A percentile compares a stretch with the other conserved stretches of the same genome.
Conservation (phyloP, 1,140 invertebrate genomes). For the Pectinophora gossypiella region DNA sequence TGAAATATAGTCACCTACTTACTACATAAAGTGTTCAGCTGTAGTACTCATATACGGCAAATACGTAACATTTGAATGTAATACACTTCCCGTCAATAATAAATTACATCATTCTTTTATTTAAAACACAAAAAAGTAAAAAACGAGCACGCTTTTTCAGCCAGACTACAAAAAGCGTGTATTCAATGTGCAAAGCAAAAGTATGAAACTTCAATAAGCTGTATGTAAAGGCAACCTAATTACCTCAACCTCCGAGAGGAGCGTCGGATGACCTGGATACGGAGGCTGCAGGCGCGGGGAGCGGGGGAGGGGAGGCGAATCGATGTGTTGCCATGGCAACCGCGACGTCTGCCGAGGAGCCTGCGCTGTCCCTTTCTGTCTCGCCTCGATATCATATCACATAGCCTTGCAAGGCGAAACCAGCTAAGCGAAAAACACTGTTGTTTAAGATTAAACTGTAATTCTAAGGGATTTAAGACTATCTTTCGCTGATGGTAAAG, state of each 20-base stretch:
- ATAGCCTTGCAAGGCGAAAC: slow-evolving; percentile 17
- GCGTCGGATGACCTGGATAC: slow-evolving; percentile 65
- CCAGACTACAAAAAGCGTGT: too few species aligned
- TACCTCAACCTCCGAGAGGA: slow-evolving; percentile 22
- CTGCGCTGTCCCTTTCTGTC: slow-evolving; percentile 70
- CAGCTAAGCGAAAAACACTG: neutral
- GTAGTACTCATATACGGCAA: too few species aligned
- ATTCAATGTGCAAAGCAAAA: too few species aligned
- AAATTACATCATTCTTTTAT: too few species aligned
- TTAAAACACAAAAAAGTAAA: too few species aligned
- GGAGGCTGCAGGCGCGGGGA: slow-evolving; percentile 39
- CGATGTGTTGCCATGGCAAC: slow-evolving; percentile 70
- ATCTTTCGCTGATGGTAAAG: slow-evolving; percentile 3
- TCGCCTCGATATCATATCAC: slow-evolving; percentile 67
- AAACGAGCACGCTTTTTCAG: too few species aligned
- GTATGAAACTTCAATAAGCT: too few species aligned
- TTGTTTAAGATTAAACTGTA: neutral
- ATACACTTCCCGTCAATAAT: too few species aligned
- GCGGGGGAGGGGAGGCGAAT: slow-evolving; percentile 45
- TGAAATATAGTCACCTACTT: too few species aligned
- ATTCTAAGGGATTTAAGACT: neutral
- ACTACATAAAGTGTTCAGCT: too few species aligned
- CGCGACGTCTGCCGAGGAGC: slow-evolving; percentile 73
- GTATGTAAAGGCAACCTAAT: slow-evolving; percentile 25
- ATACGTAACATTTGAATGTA: too few species aligned